Conservation (phyloP, 2,113 vertebrate genomes). For the Anser brachyrhynchus region DNA sequence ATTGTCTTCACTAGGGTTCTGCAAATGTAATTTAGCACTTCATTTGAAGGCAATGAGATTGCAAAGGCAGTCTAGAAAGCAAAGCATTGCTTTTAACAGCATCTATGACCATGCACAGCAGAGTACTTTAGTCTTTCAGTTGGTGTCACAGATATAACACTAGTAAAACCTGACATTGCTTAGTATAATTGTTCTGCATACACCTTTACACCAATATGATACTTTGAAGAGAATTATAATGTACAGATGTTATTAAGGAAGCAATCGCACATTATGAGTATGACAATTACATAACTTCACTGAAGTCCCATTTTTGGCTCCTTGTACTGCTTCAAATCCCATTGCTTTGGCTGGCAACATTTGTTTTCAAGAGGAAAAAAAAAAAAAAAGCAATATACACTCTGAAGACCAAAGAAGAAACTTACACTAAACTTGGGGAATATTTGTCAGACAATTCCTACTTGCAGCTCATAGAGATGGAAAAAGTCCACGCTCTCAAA, state of each 20-base stretch:
- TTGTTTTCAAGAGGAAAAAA: not conserved
- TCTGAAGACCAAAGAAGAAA: not conserved
- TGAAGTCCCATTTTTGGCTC: not conserved
- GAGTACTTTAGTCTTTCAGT: not conserved
- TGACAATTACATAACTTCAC: not conserved
- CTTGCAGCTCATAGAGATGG: not conserved
- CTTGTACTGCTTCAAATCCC: not conserved
- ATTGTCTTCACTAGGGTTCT: not conserved
- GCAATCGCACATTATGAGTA: not conserved
- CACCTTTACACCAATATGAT: not conserved
- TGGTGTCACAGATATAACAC: not conserved
- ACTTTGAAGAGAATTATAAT: not conserved
- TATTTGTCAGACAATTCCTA: not conserved
- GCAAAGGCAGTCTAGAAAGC: not conserved
- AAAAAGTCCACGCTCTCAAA: not conserved
- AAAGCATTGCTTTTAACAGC: not conserved
- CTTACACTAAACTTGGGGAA: not conserved
- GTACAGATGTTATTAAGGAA: not conserved
- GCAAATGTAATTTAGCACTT: not conserved
- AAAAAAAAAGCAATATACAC: not conserved
- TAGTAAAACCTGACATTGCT: not conserved
- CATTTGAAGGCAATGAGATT: not conserved
- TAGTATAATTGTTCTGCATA: fast-evolving
- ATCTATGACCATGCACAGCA: not conserved
- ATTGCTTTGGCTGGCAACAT: not conserved